Evolutionary conservation across 2,888 invertebrate species (phyloP).

Genomic region (Agrotis segetum): DNA sequence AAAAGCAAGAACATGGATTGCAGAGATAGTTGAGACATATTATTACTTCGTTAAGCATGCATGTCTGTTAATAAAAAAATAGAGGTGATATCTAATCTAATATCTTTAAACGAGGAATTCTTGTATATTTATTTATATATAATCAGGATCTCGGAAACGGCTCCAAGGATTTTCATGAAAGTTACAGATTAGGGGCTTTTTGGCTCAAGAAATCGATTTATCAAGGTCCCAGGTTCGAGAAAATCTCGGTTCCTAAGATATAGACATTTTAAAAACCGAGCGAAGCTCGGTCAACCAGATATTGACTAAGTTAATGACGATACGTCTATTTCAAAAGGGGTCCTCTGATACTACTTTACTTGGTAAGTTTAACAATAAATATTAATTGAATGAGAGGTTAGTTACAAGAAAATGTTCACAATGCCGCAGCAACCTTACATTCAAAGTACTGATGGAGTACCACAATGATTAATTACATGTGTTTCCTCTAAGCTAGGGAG

Average conservation of each 20-base stretch:
- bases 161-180: too few relatives aligned
- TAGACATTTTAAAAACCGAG: too few relatives aligned
- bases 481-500: conserved; percentile 10
- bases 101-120: too few relatives aligned
- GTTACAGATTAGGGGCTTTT: too few relatives aligned
- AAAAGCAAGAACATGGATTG: conserved; percentile 16
- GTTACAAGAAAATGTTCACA: not conserved
- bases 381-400: not conserved
- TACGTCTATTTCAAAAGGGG: not conserved
- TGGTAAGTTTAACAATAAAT: not conserved
- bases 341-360: not conserved
- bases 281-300: too few relatives aligned
- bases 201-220: too few relatives aligned
- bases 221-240: too few relatives aligned
- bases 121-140: too few relatives aligned
- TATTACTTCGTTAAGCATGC: conserved; percentile 8
- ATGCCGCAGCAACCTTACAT: not conserved
- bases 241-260: too few relatives aligned
- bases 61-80: not conserved
- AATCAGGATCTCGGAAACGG: too few relatives aligned
- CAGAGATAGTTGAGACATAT: conserved; percentile 14
- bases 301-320: not conserved
- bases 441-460: not conserved
- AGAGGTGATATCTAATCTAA: too few relatives aligned
- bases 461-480: conserved; percentile 20